These are phyloP conservation scores for Neodiprion virginianus DNA, from an alignment of 1,140 invertebrate genomes.

Conservation along the genomic window DNA sequence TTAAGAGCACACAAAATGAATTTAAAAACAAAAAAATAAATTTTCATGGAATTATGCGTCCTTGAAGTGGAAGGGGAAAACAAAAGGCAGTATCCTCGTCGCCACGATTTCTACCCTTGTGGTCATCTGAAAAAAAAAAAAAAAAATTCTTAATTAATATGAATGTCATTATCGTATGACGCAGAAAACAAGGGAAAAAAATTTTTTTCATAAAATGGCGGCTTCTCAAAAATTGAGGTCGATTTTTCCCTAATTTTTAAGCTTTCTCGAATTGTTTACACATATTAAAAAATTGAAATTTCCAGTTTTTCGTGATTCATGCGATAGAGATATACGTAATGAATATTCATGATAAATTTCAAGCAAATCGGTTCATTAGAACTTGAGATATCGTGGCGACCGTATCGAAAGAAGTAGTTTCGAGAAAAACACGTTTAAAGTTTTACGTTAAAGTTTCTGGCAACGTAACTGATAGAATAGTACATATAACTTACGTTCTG, in stretches of 20 bases:
- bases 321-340: not conserved
- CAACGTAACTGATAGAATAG: not conserved
- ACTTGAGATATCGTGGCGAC: slow-evolving; percentile 1
- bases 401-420: slow-evolving; percentile 5
- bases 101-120: not conserved
- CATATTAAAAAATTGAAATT: not conserved
- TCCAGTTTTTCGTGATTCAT: not conserved
- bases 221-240: not conserved
- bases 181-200: not conserved
- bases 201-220: not conserved
- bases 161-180: not conserved
- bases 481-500: too few relatives aligned
- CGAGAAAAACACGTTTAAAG: slow-evolving; percentile 5
- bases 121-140: not conserved
- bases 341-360: not conserved
- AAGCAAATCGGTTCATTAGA: not conserved
- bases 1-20: not conserved
- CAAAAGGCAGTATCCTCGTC: not conserved
- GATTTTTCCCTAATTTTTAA: not conserved
- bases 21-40: not conserved
- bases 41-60: not conserved
- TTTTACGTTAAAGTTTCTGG: not conserved
- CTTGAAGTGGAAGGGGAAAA: not conserved
- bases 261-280: not conserved
- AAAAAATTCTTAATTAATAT: not conserved